phyloP scores from a whole-genome alignment of 2,888 invertebrate species.

The Rhamnusium bicolor region DNA sequence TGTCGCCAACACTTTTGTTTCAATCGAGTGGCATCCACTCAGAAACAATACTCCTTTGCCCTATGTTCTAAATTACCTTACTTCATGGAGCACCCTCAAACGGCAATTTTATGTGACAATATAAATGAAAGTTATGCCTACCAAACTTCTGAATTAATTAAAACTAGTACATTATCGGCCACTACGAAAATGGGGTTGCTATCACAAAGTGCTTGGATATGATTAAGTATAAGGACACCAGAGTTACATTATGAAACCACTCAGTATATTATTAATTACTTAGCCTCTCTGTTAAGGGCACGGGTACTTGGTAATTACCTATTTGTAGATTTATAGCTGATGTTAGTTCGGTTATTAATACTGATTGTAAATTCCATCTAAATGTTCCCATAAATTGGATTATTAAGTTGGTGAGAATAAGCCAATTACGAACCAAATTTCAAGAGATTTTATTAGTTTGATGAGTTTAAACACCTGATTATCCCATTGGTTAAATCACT shows the following conservation, averaged over 20 bases:
- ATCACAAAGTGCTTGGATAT: background rate
- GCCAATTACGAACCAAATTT: constrained; percentile 41
- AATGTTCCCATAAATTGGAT: constrained; percentile 46
- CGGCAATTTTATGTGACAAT: background rate
- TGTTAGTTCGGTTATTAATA: constrained; percentile 43
- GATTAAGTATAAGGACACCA: background rate
- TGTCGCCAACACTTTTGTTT: too few relatives aligned
- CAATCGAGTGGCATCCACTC: too few relatives aligned
- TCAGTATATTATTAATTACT: constrained; percentile 28
- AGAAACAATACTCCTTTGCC: background rate
- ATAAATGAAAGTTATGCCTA: background rate
- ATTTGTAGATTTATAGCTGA: constrained; percentile 41
- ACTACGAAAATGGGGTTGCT: background rate
- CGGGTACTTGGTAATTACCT: constrained; percentile 36
- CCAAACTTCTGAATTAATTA: constrained; percentile 5
- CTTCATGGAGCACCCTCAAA: background rate
- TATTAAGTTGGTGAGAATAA: constrained; percentile 41
- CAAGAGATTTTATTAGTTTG: constrained; percentile 23
- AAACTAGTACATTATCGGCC: constrained; percentile 8
- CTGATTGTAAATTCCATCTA: constrained; percentile 41
- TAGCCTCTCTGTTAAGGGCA: background rate
- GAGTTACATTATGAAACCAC: constrained; percentile 6
- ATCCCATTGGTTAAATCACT: constrained; percentile 12
- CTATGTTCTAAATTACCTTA: background rate
- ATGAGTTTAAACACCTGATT: constrained; percentile 16